Base-by-base conservation (phyloP, 2,888 invertebrate genomes). In the Habrosyne pyritoides region DNA sequence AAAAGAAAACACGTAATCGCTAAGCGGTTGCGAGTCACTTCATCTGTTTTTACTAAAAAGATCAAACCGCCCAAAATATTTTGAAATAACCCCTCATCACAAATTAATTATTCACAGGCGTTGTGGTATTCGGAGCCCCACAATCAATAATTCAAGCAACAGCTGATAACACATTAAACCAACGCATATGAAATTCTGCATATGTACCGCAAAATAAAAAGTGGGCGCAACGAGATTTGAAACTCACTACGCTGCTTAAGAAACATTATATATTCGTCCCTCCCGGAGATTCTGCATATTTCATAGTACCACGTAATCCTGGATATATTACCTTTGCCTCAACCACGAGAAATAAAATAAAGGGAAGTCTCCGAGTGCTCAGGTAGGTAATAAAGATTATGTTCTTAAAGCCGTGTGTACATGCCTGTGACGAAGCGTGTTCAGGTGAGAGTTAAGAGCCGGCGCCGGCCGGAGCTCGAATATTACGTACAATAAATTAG, bases 401-500 rank as follows among this genome's bases (percentile, higher is more conserved):
- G 84, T 82, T 79, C 81, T 81, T 83, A 83, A 83, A 83, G 76
- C 79, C 69, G 74, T 70, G 71, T 78, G 71, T 74, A 64, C 58
- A 61, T 54, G 58, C 55, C 47, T 48, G 55, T 51, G 54, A 50
- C 46, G 49, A 50, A 62, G 61, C 52, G 57, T 67, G 75, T 69
- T 62, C 74, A 77, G 78, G 81, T 79, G 70, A 69, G 66, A 63
- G 71, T 66, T 60, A 57, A 70, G 68, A 64, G 62, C 57, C 63
- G 57, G 64, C 63, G 67, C 67, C 67, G 74, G 67, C 73, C 71
- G 66, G 64, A 74, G 77, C 77, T 69, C 79, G 76, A 84, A 86
- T 87, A 87, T 88, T 87, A 87, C 86, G 68, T 81, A 76, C 76
- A 84, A 87, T 89, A 89, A 88, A 87, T 88, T 87, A 87, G 74